Conservation (phyloP, 2,888 invertebrate species). For the Colletes collaris region DNA sequence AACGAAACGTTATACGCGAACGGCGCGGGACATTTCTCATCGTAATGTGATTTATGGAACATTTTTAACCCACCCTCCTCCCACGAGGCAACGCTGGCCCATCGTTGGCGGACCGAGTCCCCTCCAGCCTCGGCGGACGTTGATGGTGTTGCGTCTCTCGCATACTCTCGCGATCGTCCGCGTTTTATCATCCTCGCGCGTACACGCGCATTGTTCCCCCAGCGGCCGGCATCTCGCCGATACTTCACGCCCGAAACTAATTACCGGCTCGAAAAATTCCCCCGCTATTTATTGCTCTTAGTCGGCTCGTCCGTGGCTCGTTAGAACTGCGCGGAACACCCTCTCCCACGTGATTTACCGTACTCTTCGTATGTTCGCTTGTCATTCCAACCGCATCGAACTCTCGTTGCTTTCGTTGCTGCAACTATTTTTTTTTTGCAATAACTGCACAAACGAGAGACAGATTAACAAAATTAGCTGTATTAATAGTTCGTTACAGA, state of each 20-base stretch:
- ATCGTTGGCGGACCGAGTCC: conserved; percentile 58
- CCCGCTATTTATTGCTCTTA: conserved; percentile 66
- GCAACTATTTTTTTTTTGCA: too few species aligned
- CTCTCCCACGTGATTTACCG: conserved; percentile 51
- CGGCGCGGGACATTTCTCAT: conserved; percentile 76
- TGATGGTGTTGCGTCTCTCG: conserved; percentile 45
- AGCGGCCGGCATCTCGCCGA: conserved; percentile 47
- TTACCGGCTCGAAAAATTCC: conserved; percentile 68
- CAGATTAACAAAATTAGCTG: too few species aligned
- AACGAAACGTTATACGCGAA: conserved; percentile 64
- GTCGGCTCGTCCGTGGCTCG: conserved; percentile 41
- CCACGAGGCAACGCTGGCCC: conserved; percentile 61
- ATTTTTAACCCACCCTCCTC: conserved; percentile 75
- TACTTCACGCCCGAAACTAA: conserved; percentile 66
- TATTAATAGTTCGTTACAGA: too few species aligned
- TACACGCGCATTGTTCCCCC: conserved; percentile 39
- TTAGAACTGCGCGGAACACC: conserved; percentile 36
- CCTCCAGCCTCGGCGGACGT: conserved; percentile 51
- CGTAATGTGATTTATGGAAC: conserved; percentile 80
- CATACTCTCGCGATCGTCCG: conserved; percentile 15
- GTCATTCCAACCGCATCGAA: conserved; percentile 38
- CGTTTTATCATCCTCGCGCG: conserved; percentile 34
- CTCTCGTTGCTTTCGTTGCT: conserved; percentile 36
- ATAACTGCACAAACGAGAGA: too few species aligned
- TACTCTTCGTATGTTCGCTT: conserved; percentile 28